These are phyloP conservation scores for Galerucella calmariensis DNA, from an alignment of 2,888 invertebrate species.

Conservation along the genomic window DNA sequence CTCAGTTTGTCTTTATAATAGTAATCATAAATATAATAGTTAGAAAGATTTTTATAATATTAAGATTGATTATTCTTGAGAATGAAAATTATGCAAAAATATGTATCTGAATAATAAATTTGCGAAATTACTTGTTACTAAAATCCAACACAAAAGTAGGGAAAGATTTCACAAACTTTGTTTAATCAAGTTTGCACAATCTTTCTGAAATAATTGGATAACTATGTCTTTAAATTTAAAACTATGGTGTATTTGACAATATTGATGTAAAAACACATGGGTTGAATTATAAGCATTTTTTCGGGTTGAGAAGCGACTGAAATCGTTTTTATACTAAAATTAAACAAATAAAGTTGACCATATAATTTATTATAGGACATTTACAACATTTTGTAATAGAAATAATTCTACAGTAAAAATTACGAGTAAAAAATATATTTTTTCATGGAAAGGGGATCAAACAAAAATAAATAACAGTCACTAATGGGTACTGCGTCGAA, in stretches of 20 bases:
- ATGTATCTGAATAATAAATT: no score
- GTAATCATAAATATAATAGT: no score
- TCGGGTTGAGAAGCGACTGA: background rate
- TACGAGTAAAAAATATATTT: slow-evolving; percentile 26
- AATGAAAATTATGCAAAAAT: no score
- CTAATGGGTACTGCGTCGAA: background rate
- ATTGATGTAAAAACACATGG: background rate
- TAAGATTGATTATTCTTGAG: no score
- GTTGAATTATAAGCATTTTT: no score
- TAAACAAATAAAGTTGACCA: slow-evolving; percentile 31
- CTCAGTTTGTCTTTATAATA: no score
- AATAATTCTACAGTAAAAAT: slow-evolving; percentile 22
- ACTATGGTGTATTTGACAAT: background rate
- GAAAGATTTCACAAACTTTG: no score
- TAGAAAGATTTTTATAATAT: no score
- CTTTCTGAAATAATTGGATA: background rate
- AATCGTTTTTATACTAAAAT: slow-evolving; percentile 18
- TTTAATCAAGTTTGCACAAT: background rate
- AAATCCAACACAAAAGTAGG: no score
- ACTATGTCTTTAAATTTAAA: background rate
- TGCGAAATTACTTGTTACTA: no score
- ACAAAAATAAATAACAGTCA: background rate
- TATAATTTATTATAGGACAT: slow-evolving; percentile 41
- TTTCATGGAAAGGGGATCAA: background rate
- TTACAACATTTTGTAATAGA: slow-evolving; percentile 36